A percentile compares a stretch with the other conserved stretches of the same genome.
These are phyloP conservation scores for Heliangelus exortis DNA, from an alignment of 2,797 vertebrate genomes.

Conservation along the genomic window DNA sequence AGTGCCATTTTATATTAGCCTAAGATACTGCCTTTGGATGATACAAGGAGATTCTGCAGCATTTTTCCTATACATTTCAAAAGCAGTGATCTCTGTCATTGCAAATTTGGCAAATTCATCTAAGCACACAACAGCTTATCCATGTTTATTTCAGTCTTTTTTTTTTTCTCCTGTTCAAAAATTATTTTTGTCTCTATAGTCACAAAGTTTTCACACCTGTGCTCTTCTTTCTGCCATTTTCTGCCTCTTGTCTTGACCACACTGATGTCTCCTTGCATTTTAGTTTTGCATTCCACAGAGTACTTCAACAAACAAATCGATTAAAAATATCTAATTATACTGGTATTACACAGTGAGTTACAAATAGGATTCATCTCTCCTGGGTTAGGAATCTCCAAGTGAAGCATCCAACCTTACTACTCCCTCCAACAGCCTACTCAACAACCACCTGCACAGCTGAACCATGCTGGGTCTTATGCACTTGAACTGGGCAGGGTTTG, in stretches of 20 bases:
- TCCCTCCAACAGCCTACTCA: neutral
- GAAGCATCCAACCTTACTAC: neutral
- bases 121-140: neutral
- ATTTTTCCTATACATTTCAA: neutral
- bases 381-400: neutral
- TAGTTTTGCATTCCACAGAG: neutral
- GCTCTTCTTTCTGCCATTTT: neutral
- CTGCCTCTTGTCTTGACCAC: neutral
- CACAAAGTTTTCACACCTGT: neutral
- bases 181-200: neutral
- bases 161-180: neutral
- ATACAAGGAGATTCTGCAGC: neutral
- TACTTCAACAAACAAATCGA: neutral
- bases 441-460: neutral
- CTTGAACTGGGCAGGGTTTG: neutral
- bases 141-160: neutral
- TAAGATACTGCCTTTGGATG: neutral
- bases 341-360: neutral
- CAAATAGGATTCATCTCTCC: neutral
- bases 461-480: neutral
- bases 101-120: neutral
- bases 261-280: neutral
- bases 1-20: neutral
- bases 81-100: neutral
- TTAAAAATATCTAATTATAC: neutral